Base-by-base conservation (phyloP, 2,888 invertebrate species). In the Malthinus seriepunctatus region DNA sequence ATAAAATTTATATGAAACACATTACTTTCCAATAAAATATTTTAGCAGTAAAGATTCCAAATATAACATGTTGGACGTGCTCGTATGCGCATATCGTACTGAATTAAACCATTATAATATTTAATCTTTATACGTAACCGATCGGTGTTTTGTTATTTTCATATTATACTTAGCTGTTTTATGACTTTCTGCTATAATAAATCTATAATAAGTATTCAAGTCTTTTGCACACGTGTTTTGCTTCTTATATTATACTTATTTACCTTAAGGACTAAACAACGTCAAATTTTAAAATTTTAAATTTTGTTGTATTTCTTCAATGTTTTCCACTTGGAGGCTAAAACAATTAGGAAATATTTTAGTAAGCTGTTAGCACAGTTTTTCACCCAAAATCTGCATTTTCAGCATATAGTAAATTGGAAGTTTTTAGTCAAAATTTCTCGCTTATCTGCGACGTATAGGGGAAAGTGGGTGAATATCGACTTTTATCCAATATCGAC, bases 71-170 rank as follows among this genome's bases (percentile, higher is more conserved):
- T 64, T 55, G 64, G 63, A 71, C 72, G 72, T 72, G 72, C 66
- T 70, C 66, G 62, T 66, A 69, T 67, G 69, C 70, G 65, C 66
- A 70, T 71, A 71, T 67, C 63, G 61, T 64, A 65, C 64, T 68
- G 70, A 71, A 71, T 71, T 71, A 71, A 70, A 68, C 68, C 71
- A 71, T 71, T 72, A 71, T 69, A 71, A 71, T 70, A 71, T 72
- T 70, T 68, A 69, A 67, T 67, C 65, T 67, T 65, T 60, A 61
- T 64, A 62, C 62, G 55, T 61, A 63, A 59, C 65, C 65, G 60
- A 67, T 65, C 63, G 63, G 56, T 66, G 68, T 69, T 67, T 68
- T 68, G 67, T 67, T 69, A 66, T 69, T 68, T 67, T 65, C 69
- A 69, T 67, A 67, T 23, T 66, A 65, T 62, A 57, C 60, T 64